A percentile compares a stretch with the other conserved stretches of the same genome.
These are phyloP conservation scores for Penaeus japonicus DNA, from an alignment of 1,140 invertebrate genomes.

Conservation along the genomic window DNA sequence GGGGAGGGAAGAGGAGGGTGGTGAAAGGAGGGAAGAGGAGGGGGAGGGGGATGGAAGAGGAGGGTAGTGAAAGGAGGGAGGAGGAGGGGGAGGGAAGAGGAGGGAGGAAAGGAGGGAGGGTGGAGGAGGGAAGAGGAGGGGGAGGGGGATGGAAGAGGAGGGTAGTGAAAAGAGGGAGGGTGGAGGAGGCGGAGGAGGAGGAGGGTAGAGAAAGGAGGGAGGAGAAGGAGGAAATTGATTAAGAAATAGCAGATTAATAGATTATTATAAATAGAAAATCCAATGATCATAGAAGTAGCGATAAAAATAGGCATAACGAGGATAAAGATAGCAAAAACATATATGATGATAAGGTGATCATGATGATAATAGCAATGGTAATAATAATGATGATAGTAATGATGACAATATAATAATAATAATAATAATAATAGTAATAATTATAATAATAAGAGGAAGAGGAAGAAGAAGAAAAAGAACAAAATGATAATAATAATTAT, in stretches of 20 bases:
- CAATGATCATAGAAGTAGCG: not conserved
- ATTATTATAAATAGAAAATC: not conserved
- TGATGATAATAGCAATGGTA: not conserved
- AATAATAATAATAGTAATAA: not conserved
- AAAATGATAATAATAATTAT: not conserved
- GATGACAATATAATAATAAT: not conserved
- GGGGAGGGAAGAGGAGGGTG: too few species aligned
- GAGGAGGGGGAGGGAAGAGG: not conserved
- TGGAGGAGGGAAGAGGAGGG: not conserved
- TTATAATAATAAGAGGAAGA: not conserved
- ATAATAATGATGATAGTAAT: not conserved
- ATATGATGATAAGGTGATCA: not conserved
- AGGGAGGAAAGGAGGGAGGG: not conserved
- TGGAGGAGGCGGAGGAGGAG: not conserved
- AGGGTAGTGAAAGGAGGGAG: not conserved
- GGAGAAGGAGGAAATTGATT: not conserved
- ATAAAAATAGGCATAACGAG: not conserved
- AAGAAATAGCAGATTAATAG: not conserved
- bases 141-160: conserved; percentile 7
- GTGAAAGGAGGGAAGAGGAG: not conserved
- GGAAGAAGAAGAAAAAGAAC: not conserved
- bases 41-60: not conserved
- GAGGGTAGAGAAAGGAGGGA: not conserved
- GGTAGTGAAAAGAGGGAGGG: not conserved
- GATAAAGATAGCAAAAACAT: not conserved